Evolutionary conservation across 1,140 invertebrate species (phyloP).

Genomic region (Halictus rubicundus): DNA sequence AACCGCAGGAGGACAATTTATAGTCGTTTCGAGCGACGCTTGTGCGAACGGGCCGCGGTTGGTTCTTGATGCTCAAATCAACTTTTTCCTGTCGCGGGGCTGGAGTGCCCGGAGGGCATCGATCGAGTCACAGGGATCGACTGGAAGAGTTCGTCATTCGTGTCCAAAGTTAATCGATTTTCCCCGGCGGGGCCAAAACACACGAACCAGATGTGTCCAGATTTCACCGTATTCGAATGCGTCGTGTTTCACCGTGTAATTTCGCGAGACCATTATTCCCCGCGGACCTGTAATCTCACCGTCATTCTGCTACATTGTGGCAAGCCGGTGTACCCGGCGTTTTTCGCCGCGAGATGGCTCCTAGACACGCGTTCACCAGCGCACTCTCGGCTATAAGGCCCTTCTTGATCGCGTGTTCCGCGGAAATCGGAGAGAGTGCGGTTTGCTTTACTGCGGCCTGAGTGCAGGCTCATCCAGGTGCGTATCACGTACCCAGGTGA

Average conservation of each 20-base stretch:
- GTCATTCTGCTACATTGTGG: constrained; percentile 24
- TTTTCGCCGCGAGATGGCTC: not conserved
- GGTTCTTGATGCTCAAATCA: too few relatives aligned
- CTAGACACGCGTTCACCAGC: constrained; percentile 16
- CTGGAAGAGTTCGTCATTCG: too few relatives aligned
- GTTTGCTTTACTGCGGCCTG: not conserved
- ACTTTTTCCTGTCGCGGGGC: too few relatives aligned
- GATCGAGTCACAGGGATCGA: not conserved
- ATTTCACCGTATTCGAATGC: constrained; percentile 26
- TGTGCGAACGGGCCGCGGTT: too few relatives aligned
- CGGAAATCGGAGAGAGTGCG: not conserved
- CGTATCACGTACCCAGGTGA: constrained; percentile 6
- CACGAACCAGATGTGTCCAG: constrained; percentile 1
- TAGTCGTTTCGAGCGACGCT: too few relatives aligned
- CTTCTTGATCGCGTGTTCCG: not conserved
- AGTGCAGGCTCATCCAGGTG: not conserved
- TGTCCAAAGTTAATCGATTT: constrained; percentile 12
- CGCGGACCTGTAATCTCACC: constrained; percentile 5
- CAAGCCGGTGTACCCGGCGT: not conserved
- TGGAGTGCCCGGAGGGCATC: too few relatives aligned
- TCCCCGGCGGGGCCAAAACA: not conserved
- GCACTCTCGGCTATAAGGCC: too few relatives aligned
- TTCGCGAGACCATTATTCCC: constrained; percentile 12
- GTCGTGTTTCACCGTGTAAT: constrained; percentile 28
- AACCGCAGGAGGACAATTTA: too few relatives aligned